phyloP scores from a whole-genome alignment of 2,113 vertebrate genomes.

The Odobenus rosmarus region DNA sequence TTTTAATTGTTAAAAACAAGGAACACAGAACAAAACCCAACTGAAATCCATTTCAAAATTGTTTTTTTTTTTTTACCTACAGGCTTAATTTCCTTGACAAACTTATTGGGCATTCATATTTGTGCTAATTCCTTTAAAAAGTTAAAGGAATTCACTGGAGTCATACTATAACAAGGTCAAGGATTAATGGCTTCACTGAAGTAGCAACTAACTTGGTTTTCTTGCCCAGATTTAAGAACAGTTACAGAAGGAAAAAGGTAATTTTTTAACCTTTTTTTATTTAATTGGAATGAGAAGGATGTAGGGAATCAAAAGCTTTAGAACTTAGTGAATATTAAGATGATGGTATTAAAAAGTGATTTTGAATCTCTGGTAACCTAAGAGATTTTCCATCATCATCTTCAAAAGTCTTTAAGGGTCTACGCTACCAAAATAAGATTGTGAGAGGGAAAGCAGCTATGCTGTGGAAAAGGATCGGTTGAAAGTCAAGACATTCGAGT shows the following conservation, averaged over 20 bases:
- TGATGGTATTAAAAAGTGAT: neutral
- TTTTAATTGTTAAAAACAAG: slow-evolving; percentile 43
- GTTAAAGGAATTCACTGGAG: neutral
- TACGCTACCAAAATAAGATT: neutral
- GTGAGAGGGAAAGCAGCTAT: neutral
- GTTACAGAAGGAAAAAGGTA: neutral
- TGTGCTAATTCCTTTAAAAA: slow-evolving; percentile 33
- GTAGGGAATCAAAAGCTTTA: neutral
- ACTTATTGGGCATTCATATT: slow-evolving; percentile 20
- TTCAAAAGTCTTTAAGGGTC: neutral
- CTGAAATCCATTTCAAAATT: neutral
- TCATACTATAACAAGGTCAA: neutral
- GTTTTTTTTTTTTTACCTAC: neutral
- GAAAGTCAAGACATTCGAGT: neutral
- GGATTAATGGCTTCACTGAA: slow-evolving; percentile 12
- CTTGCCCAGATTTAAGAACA: slow-evolving; percentile 35
- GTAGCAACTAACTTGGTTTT: slow-evolving; percentile 25
- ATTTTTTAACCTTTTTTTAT: neutral
- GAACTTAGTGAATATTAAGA: slow-evolving; percentile 27
- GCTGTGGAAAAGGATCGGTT: neutral
- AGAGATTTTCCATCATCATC: neutral
- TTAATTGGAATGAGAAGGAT: slow-evolving; percentile 51
- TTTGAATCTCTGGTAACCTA: slow-evolving; percentile 1
- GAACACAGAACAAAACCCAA: neutral
- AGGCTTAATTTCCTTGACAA: slow-evolving; percentile 20